Percentiles rank a stretch among this genome's conserved stretches.
phyloP scores from a whole-genome alignment of 2,888 invertebrate genomes.

The Acronicta leporina region DNA sequence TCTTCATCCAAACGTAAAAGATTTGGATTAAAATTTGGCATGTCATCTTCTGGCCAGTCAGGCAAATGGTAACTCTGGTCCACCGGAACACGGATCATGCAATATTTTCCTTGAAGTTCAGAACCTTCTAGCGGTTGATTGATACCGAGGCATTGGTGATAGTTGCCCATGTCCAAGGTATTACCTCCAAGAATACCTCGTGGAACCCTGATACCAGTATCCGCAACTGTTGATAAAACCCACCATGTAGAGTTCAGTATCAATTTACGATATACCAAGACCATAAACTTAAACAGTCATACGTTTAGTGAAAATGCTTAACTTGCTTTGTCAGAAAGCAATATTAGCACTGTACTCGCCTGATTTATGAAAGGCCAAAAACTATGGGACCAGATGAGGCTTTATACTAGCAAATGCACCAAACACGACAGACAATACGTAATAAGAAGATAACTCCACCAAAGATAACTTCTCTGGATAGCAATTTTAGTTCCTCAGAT shows the following conservation, averaged over 20 bases:
- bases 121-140: slow-evolving; percentile 39
- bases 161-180: slow-evolving; percentile 64
- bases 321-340: no score
- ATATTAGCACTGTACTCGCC: no score
- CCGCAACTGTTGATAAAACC: slow-evolving; percentile 59
- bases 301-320: no score
- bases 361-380: no score
- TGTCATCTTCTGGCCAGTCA: slow-evolving; percentile 6
- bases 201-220: slow-evolving; percentile 66
- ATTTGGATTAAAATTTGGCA: slow-evolving; percentile 36
- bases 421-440: no score
- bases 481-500: no score
- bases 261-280: no score
- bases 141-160: slow-evolving; percentile 66
- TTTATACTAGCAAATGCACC: no score
- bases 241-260: background rate
- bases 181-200: slow-evolving; percentile 61
- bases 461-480: no score
- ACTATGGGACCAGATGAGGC: no score
- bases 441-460: no score
- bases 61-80: slow-evolving; percentile 51
- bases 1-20: slow-evolving; percentile 40
- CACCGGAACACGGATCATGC: slow-evolving; percentile 63
- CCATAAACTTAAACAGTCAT: no score
- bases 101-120: slow-evolving; percentile 68